Percentiles rank a stretch among this genome's conserved stretches.
phyloP scores from a whole-genome alignment of 2,797 vertebrate species.

The Sphenodon punctatus region DNA sequence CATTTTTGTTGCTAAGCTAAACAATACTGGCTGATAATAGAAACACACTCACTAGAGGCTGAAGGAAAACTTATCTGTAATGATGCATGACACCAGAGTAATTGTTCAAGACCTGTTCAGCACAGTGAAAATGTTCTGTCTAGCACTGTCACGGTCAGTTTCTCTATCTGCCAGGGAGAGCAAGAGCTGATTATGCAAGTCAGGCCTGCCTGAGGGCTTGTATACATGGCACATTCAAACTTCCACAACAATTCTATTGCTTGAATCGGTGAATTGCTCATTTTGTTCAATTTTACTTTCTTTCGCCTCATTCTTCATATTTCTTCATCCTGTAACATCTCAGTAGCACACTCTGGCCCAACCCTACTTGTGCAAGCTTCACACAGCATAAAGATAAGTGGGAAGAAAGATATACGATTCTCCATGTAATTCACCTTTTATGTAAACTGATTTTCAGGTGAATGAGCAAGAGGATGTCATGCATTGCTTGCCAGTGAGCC shows the following conservation, averaged over 20 bases:
- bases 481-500: too few species aligned
- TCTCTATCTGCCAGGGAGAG: conserved; percentile 26
- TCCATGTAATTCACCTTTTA: neutral
- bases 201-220: conserved; percentile 38
- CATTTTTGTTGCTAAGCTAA: neutral
- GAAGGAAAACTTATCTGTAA: conserved; percentile 32
- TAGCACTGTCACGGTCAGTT: conserved; percentile 24
- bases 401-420: too few species aligned
- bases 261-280: conserved; percentile 29
- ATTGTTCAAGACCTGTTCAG: conserved; percentile 12
- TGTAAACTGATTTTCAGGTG: neutral
- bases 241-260: conserved; percentile 47
- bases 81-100: conserved; percentile 11
- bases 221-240: conserved; percentile 34
- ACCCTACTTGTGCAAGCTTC: neutral
- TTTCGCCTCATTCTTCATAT: neutral
- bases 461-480: too few species aligned
- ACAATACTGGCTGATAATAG: conserved; percentile 2
- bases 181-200: neutral
- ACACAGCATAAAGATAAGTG: too few species aligned
- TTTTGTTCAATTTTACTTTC: neutral
- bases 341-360: neutral
- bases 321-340: neutral
- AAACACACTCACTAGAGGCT: neutral
- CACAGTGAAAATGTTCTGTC: neutral